A percentile compares a stretch with the other conserved stretches of the same genome.
Conservation (phyloP, 2,113 vertebrate species). For the Hemichromis elongatus region DNA sequence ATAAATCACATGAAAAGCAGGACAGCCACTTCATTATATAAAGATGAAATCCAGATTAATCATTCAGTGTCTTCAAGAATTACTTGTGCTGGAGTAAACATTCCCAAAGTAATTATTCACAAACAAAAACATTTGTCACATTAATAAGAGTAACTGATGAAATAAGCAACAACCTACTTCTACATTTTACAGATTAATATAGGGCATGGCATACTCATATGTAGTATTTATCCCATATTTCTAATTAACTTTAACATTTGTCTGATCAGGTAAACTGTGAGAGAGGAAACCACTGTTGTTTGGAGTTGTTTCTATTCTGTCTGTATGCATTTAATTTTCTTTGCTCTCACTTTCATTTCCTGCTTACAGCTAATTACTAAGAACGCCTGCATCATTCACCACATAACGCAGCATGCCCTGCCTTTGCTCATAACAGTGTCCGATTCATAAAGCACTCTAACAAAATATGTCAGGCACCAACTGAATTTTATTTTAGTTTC, state of each 20-base stretch:
- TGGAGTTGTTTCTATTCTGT: neutral
- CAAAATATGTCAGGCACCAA: neutral
- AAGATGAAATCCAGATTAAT: slow-evolving; percentile 17
- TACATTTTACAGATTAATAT: neutral
- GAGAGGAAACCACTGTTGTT: neutral
- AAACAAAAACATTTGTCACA: neutral
- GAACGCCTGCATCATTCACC: neutral
- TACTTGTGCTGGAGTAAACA: neutral
- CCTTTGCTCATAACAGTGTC: neutral
- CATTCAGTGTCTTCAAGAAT: neutral
- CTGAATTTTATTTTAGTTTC: neutral
- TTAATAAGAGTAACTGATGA: neutral
- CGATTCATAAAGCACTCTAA: neutral
- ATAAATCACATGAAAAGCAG: slow-evolving; percentile 40
- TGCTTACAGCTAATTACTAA: slow-evolving; percentile 26
- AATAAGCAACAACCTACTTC: neutral
- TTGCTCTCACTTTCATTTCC: slow-evolving; percentile 35
- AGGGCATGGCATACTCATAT: neutral
- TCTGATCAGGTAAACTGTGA: neutral
- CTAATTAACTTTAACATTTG: neutral
- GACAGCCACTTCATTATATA: slow-evolving; percentile 7
- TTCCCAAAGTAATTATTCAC: neutral
- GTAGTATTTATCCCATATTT: neutral
- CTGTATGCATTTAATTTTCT: neutral
- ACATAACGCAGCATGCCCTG: neutral